Evolutionary conservation across 1,140 invertebrate genomes (phyloP).

Genomic region (Plodia interpunctella): DNA sequence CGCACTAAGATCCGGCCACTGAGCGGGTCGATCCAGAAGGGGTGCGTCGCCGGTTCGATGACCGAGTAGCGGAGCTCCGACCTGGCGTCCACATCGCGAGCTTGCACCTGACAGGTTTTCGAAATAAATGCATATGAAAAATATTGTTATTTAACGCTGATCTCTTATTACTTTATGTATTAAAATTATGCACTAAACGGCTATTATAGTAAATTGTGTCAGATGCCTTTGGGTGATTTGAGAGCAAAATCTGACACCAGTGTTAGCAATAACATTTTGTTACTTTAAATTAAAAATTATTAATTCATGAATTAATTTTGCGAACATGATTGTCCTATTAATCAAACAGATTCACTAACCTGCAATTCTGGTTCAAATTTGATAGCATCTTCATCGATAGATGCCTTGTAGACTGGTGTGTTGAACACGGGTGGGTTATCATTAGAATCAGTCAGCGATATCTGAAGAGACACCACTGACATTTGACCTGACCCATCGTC

Average conservation of each 20-base stretch:
- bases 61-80: slow-evolving; percentile 88
- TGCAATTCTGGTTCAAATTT: slow-evolving; percentile 86
- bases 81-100: slow-evolving; percentile 87
- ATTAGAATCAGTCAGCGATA: slow-evolving; percentile 89
- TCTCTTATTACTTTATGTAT: too few relatives aligned
- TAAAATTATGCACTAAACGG: too few relatives aligned
- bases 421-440: slow-evolving; percentile 90
- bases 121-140: too few relatives aligned
- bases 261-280: too few relatives aligned
- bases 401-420: slow-evolving; percentile 84
- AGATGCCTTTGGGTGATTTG: too few relatives aligned
- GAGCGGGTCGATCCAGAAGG: slow-evolving; percentile 83
- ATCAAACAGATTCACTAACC: slow-evolving; percentile 34
- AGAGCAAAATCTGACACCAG: too few relatives aligned
- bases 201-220: too few relatives aligned
- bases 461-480: slow-evolving; percentile 86
- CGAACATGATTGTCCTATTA: too few relatives aligned
- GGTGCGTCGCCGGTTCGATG: slow-evolving; percentile 80
- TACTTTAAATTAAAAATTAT: too few relatives aligned
- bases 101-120: slow-evolving; percentile 77
- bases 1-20: slow-evolving; percentile 83
- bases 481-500: slow-evolving; percentile 87
- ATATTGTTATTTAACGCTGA: too few relatives aligned
- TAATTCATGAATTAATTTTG: too few relatives aligned
- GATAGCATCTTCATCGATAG: slow-evolving; percentile 89